Evolutionary conservation across 2,888 invertebrate genomes (phyloP).

Genomic region (Orthosia incerta): DNA sequence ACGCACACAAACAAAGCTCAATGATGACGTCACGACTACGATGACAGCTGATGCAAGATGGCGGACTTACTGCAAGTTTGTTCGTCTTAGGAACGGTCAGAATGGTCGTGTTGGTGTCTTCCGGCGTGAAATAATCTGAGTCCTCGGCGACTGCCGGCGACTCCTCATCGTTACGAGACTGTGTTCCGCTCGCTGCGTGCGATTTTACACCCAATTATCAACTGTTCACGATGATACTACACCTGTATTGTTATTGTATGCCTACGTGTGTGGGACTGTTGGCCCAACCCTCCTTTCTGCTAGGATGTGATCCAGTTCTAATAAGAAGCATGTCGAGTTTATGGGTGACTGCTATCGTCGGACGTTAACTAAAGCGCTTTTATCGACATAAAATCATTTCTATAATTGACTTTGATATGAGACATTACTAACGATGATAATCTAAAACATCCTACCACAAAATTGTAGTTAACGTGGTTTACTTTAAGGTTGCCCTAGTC

Average conservation of each 20-base stretch:
- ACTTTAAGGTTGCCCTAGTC: too few species aligned
- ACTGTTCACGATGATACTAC: constrained; percentile 46
- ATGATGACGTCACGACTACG: constrained; percentile 68
- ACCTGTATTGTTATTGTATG: constrained; percentile 13
- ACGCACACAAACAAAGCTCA: constrained; percentile 68
- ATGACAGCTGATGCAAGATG: constrained; percentile 67
- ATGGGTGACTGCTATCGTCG: constrained; percentile 34
- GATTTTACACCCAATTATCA: constrained; percentile 65
- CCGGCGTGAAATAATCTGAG: constrained; percentile 95
- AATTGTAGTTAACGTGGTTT: neutral
- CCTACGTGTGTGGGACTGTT: neutral
- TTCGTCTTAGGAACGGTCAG: constrained; percentile 91
- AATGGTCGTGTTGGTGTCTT: constrained; percentile 93
- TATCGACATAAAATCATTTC: neutral
- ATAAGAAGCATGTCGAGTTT: constrained; percentile 44
- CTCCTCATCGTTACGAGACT: constrained; percentile 82
- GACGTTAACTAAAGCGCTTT: constrained; percentile 19
- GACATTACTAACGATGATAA: neutral
- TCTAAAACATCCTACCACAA: constrained; percentile 9
- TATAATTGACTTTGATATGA: neutral
- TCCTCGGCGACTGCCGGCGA: constrained; percentile 91
- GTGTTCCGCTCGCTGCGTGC: constrained; percentile 73
- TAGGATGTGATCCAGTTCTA: constrained; percentile 29
- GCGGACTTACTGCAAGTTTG: constrained; percentile 81
- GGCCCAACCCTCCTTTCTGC: neutral